Conservation (phyloP, 2,888 invertebrate genomes). For the Drosophila demipolita region DNA sequence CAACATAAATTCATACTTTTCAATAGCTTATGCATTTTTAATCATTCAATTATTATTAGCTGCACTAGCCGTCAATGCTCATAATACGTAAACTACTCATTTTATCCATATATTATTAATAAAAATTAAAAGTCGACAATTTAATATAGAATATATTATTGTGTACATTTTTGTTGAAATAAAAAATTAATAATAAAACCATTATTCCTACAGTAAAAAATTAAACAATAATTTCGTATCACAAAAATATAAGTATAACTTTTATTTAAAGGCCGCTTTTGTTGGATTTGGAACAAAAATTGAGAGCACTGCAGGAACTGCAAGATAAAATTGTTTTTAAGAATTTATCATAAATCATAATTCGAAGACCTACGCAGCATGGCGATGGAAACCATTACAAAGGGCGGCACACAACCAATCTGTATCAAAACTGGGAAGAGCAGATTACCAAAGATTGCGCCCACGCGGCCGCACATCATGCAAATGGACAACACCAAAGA, state of each 20-base stretch:
- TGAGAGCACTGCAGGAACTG: conserved; percentile 74
- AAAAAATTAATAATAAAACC: background rate
- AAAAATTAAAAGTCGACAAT: background rate
- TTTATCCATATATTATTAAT: too few species aligned
- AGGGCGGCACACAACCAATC: conserved; percentile 90
- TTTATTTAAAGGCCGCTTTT: conserved; percentile 63
- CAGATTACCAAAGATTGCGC: conserved; percentile 90
- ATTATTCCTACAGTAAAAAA: background rate
- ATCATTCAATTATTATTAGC: background rate
- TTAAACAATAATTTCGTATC: conserved; percentile 4
- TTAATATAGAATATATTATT: background rate
- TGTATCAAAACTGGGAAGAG: conserved; percentile 89
- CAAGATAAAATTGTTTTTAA: background rate
- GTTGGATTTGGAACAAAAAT: conserved; percentile 70
- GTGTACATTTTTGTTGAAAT: background rate
- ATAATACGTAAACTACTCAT: too few species aligned
- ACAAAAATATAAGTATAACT: background rate
- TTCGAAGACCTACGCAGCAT: conserved; percentile 86
- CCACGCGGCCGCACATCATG: conserved; percentile 90
- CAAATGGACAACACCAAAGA: conserved; percentile 89
- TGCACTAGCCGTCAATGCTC: too few species aligned
- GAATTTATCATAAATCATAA: too few species aligned
- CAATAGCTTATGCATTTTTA: background rate
- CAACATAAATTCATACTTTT: background rate
- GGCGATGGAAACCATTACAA: conserved; percentile 88